Evolutionary conservation across 1,140 invertebrate genomes (phyloP).

Genomic region (Drosophila guanche): DNA sequence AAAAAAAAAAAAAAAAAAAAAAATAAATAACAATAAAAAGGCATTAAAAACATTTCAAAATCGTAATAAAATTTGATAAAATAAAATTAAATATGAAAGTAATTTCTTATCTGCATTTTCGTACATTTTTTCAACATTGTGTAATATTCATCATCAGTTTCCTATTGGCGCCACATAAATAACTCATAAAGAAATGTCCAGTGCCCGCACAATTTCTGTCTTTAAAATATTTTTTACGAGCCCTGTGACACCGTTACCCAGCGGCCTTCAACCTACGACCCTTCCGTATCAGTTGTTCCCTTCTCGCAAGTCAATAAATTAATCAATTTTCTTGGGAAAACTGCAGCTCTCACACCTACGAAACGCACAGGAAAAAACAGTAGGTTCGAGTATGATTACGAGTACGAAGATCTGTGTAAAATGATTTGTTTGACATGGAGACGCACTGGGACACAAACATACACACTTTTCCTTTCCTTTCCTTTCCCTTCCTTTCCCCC

Average conservation of each 20-base stretch:
- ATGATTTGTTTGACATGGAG: conserved; percentile 75
- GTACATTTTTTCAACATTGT: too few species aligned
- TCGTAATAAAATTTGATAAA: too few species aligned
- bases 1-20: too few species aligned
- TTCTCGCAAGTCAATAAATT: conserved; percentile 36
- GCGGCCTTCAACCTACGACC: conserved; percentile 13
- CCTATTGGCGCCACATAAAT: conserved; percentile 45
- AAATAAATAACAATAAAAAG: too few species aligned
- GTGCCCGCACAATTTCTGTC: conserved; percentile 38
- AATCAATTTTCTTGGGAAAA: conserved; percentile 66
- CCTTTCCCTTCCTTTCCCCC: neutral
- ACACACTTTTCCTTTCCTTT: conserved; percentile 3
- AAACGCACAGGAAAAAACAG: conserved; percentile 16
- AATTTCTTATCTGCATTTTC: too few species aligned
- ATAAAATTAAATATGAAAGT: too few species aligned
- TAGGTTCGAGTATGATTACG: too few species aligned
- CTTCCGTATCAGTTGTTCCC: conserved; percentile 19
- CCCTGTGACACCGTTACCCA: conserved; percentile 24
- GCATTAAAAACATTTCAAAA: too few species aligned
- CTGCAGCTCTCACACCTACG: conserved; percentile 70
- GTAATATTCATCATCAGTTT: conserved; percentile 4
- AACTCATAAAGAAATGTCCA: conserved; percentile 36
- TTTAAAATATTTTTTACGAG: conserved; percentile 29
- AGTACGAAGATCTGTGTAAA: conserved; percentile 47
- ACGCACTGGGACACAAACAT: conserved; percentile 52